These are phyloP conservation scores for Ariopsis seemanni DNA, from an alignment of 2,113 vertebrate genomes.

Conservation along the genomic window DNA sequence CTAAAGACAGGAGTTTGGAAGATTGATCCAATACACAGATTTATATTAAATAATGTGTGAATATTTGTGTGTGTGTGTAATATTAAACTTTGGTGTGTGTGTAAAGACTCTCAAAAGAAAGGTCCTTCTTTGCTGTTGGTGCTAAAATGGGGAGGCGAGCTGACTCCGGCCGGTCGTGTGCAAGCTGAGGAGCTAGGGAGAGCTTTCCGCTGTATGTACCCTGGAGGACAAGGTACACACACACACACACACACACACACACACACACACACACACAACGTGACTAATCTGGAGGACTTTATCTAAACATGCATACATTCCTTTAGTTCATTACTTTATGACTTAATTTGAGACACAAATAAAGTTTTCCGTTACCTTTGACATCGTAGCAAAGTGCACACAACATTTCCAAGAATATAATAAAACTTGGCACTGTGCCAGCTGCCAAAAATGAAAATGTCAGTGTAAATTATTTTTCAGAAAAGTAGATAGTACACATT, in stretches of 20 bases:
- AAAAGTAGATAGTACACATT: not conserved
- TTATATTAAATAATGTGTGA: not conserved
- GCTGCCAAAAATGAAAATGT: not conserved
- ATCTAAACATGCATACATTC: not conserved
- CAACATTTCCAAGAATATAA: not conserved
- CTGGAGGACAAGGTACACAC: conserved; percentile 90
- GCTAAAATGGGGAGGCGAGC: conserved; percentile 94
- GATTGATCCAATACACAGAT: not conserved
- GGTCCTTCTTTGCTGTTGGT: conserved; percentile 87
- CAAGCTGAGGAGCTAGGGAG: conserved; percentile 95
- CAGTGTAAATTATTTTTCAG: not conserved
- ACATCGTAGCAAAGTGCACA: conserved; percentile 6
- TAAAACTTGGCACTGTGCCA: not conserved
- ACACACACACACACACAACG: not conserved
- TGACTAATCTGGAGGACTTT: not conserved
- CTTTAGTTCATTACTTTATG: not conserved
- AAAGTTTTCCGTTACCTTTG: conserved; percentile 12
- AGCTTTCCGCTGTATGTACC: conserved; percentile 98
- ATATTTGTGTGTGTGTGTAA: not conserved
- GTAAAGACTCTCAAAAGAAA: conserved; percentile 77
- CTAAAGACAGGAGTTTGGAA: not conserved
- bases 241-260: conserved; percentile 8
- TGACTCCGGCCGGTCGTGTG: conserved; percentile 91
- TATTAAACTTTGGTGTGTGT: not conserved
- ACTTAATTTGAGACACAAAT: not conserved